Evolutionary conservation across 2,888 invertebrate species (phyloP).

Genomic region (Ophraella communa): DNA sequence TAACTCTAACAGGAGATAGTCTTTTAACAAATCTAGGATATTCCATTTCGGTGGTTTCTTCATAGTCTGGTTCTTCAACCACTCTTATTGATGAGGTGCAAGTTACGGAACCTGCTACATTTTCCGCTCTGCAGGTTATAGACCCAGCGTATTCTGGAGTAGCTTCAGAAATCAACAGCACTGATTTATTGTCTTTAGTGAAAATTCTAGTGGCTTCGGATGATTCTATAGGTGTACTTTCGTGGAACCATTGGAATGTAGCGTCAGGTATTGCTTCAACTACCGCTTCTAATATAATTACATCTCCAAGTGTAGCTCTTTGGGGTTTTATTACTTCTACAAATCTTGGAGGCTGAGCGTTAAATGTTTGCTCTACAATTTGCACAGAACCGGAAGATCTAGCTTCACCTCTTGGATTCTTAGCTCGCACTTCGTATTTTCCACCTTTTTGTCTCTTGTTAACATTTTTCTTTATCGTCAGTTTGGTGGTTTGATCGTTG

Average conservation of each 20-base stretch:
- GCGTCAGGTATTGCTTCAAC: slow-evolving; percentile 80
- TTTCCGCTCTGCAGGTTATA: slow-evolving; percentile 88
- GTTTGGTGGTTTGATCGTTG: slow-evolving; percentile 68
- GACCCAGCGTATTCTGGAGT: slow-evolving; percentile 74
- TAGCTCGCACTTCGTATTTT: slow-evolving; percentile 86
- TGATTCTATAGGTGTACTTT: slow-evolving; percentile 73
- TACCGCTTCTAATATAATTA: slow-evolving; percentile 77
- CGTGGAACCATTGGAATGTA: slow-evolving; percentile 87
- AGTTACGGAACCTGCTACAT: slow-evolving; percentile 88
- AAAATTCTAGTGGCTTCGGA: slow-evolving; percentile 75
- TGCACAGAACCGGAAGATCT: slow-evolving; percentile 84
- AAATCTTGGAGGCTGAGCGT: slow-evolving; percentile 75
- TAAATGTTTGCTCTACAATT: slow-evolving; percentile 67
- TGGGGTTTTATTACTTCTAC: slow-evolving; percentile 74
- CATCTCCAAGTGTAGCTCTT: slow-evolving; percentile 74
- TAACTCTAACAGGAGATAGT: slow-evolving; percentile 76
- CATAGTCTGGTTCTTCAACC: slow-evolving; percentile 64
- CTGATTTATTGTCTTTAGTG: slow-evolving; percentile 79
- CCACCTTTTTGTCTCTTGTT: slow-evolving; percentile 79
- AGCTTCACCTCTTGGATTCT: slow-evolving; percentile 78
- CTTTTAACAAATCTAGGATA: slow-evolving; percentile 81
- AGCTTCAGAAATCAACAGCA: slow-evolving; percentile 77
- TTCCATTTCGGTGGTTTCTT: slow-evolving; percentile 67
- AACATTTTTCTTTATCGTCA: slow-evolving; percentile 67
- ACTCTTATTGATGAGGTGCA: slow-evolving; percentile 77